Conservation (phyloP, 1,140 invertebrate species). For the Aphelinus certus region DNA sequence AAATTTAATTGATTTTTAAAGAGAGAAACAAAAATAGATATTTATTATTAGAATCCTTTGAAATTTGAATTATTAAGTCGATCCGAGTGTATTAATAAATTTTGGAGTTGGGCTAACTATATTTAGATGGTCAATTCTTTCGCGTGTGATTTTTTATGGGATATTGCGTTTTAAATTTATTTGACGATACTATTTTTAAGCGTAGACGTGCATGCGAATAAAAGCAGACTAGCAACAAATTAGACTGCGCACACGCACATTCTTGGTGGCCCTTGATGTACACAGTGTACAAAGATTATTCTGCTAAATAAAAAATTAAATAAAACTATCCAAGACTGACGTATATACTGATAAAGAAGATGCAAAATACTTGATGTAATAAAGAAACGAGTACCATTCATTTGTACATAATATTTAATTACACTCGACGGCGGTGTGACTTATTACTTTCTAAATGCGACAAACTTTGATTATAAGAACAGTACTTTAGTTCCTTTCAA, state of each 20-base stretch:
- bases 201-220: slow-evolving; percentile 37
- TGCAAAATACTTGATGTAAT: slow-evolving; percentile 64
- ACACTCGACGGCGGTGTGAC: slow-evolving; percentile 64
- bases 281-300: slow-evolving; percentile 56
- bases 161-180: slow-evolving; percentile 18
- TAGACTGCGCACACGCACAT: slow-evolving; percentile 35
- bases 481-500: slow-evolving; percentile 36
- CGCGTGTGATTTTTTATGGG: slow-evolving; percentile 22
- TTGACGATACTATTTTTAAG: slow-evolving; percentile 45
- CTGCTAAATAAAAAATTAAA: slow-evolving; percentile 50
- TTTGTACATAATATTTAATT: slow-evolving; percentile 66
- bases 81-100: slow-evolving; percentile 32
- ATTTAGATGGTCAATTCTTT: slow-evolving; percentile 26
- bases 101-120: slow-evolving; percentile 10
- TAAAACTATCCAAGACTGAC: slow-evolving; percentile 65
- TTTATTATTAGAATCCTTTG: too few relatives aligned
- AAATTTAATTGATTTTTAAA: slow-evolving; percentile 10
- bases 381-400: slow-evolving; percentile 61
- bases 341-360: slow-evolving; percentile 55
- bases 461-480: slow-evolving; percentile 27
- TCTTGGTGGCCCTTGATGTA: slow-evolving; percentile 53
- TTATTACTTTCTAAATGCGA: slow-evolving; percentile 52
- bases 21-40: too few relatives aligned
- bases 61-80: slow-evolving; percentile 34
- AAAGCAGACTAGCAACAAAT: slow-evolving; percentile 32